Evolutionary conservation across 2,113 vertebrate genomes (phyloP), one percentile per base, ranked within the genome.

Genomic region (Alligator sinensis): DNA sequence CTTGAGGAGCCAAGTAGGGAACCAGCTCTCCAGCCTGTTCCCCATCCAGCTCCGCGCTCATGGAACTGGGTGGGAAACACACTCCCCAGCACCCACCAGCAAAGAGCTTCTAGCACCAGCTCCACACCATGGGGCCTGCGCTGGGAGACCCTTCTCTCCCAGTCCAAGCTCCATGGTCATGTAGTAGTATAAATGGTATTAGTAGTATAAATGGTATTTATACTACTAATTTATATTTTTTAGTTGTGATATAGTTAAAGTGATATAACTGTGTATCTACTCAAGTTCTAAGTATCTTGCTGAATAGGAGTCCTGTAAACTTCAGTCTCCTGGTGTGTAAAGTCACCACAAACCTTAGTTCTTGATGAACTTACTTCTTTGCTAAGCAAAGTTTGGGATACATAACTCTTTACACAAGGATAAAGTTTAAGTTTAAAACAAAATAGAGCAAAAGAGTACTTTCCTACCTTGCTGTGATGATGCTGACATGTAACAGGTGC

Each of bases 401-500:
- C 34, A 47, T 24, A 22, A 74, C 21, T 34, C 12, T 11, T 74
- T 47, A 47, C 34, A 13, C 34, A 74, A 47, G 22, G 47, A 38
- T 74, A 47, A 47, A 72, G 11, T 72, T 38, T 38, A 72, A 24
- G 34, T 47, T 72, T 30, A 30, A 68, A 68, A 27, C 34, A 76
- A 76, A 47, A 76, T 38, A 77, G 55, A 80, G 59, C 22, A 58
- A 38, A 61, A 92, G 30, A 38, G 62, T 58, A 9, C 22, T 15
- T 28, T 64, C 14, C 14, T 60, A 88, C 76, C 92, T 91, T 82
- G 22, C 68, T 62, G n/a, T 34, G 5, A 8, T 2, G 77, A 11
- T 4, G n/a, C 47, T n/a, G 87, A 19, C 38, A 5, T 38, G 82
- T 97, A 98, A 4, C 92, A 59, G 14, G 6, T 76, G 77, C 78